These are phyloP conservation scores for Andrena chrysosceles DNA, from an alignment of 2,888 invertebrate species.

Conservation along the genomic window DNA sequence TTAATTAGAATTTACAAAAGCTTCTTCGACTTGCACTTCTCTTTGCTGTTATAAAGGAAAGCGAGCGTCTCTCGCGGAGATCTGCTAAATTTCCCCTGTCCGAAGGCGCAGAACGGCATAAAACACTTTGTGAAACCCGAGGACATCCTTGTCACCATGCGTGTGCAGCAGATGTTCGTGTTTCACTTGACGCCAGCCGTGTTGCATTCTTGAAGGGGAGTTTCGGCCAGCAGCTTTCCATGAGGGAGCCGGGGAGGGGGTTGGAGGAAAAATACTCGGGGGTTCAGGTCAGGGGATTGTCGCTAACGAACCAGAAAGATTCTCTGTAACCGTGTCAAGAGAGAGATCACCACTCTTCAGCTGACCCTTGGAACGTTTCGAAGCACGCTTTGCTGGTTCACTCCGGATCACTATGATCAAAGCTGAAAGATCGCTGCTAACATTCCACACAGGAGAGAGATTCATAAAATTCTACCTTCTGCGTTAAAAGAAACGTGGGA, in stretches of 20 bases:
- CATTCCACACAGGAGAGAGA: too few species aligned
- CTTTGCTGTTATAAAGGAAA: too few species aligned
- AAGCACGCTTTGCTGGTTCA: not conserved
- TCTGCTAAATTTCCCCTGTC: not conserved
- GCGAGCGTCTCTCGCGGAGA: not conserved
- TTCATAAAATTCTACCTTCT: too few species aligned
- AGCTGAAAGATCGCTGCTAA: not conserved
- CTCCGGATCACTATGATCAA: not conserved
- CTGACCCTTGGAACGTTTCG: constrained; percentile 12
- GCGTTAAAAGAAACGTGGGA: not conserved
- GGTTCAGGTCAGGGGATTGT: constrained; percentile 34
- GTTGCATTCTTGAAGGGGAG: constrained; percentile 6
- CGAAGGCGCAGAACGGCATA: not conserved
- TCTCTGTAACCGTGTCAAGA: constrained; percentile 65
- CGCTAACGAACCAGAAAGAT: constrained; percentile 63
- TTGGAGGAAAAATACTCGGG: constrained; percentile 12
- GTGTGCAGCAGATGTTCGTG: constrained; percentile 51
- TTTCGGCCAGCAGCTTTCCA: constrained; percentile 4
- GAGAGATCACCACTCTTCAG: constrained; percentile 23
- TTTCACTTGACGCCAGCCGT: constrained; percentile 21
- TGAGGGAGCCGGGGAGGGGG: not conserved
- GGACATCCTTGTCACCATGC: constrained; percentile 31
- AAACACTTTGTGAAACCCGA: constrained; percentile 22
- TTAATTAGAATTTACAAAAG: too few species aligned
- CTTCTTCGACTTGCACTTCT: too few species aligned